Percentiles rank a stretch among this genome's conserved stretches.
phyloP scores from a whole-genome alignment of 2,888 invertebrate species.

The Panzeria rudis region DNA sequence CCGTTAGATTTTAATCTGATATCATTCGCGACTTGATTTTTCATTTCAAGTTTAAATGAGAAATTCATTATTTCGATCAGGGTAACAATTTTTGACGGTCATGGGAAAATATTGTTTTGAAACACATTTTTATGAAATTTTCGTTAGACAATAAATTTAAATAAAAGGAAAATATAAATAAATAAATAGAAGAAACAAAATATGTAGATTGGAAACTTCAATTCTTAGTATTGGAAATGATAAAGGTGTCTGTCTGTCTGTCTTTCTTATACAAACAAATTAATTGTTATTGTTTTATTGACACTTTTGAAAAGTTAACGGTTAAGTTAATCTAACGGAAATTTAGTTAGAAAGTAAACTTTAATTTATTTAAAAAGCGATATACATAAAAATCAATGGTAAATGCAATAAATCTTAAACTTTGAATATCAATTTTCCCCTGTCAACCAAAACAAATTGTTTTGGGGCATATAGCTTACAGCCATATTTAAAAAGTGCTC shows the following conservation, averaged over 20 bases:
- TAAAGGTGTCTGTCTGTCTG: not conserved
- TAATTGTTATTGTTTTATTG: not conserved
- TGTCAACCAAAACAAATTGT: too few relatives aligned
- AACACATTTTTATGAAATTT: constrained; percentile 52
- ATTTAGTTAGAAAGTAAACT: not conserved
- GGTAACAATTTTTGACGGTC: constrained; percentile 57
- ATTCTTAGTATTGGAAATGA: not conserved
- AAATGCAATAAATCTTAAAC: too few relatives aligned
- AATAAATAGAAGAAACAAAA: constrained; percentile 4
- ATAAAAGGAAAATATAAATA: constrained; percentile 7
- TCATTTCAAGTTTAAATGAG: not conserved
- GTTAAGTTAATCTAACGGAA: too few relatives aligned
- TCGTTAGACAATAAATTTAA: constrained; percentile 23
- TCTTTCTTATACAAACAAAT: not conserved
- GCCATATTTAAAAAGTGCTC: too few relatives aligned
- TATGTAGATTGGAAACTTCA: not conserved
- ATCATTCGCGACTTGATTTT: constrained; percentile 64
- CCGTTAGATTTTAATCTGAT: constrained; percentile 67
- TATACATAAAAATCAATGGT: not conserved
- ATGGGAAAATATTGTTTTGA: constrained; percentile 64
- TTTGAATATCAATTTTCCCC: too few relatives aligned
- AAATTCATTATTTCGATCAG: constrained; percentile 19
- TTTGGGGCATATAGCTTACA: too few relatives aligned
- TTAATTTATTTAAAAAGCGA: not conserved
- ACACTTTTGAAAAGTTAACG: too few relatives aligned